phyloP scores from a whole-genome alignment of 2,797 vertebrate genomes.

The Lagodon rhomboides region DNA sequence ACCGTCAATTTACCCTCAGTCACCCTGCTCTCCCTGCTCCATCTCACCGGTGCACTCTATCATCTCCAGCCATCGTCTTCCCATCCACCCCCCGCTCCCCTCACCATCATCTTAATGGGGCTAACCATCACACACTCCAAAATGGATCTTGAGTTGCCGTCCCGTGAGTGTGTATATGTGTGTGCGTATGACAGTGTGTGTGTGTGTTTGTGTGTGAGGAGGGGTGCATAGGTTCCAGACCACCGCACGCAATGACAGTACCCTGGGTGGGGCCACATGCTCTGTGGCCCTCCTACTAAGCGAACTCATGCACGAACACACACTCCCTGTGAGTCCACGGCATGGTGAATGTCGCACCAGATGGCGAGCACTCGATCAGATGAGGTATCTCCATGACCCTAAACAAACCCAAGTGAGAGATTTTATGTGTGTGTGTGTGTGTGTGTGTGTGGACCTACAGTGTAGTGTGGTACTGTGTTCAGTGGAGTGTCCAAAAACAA shows the following conservation, averaged over 20 bases:
- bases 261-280: constrained; percentile 61
- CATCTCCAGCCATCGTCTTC: constrained; percentile 29
- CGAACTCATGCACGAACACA: constrained; percentile 25
- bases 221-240: constrained; percentile 67
- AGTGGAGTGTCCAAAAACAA: no score
- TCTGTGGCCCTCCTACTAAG: constrained; percentile 39
- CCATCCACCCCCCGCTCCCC: background rate
- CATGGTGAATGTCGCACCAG: constrained; percentile 36
- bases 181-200: constrained; percentile 16
- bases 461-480: no score
- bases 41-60: constrained; percentile 42
- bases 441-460: constrained; percentile 18
- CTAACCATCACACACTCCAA: constrained; percentile 41
- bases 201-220: background rate
- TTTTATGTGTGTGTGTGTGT: constrained; percentile 22
- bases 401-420: constrained; percentile 34
- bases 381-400: constrained; percentile 34
- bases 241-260: constrained; percentile 63
- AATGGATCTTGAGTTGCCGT: constrained; percentile 39
- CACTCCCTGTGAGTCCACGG: constrained; percentile 32
- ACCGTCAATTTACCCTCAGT: constrained; percentile 48
- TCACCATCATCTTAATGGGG: constrained; percentile 54
- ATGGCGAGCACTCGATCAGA: constrained; percentile 33
- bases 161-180: constrained; percentile 19
- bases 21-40: constrained; percentile 33